These are phyloP conservation scores for Leptopilina clavipes DNA, from an alignment of 1,140 invertebrate genomes.

Conservation along the genomic window DNA sequence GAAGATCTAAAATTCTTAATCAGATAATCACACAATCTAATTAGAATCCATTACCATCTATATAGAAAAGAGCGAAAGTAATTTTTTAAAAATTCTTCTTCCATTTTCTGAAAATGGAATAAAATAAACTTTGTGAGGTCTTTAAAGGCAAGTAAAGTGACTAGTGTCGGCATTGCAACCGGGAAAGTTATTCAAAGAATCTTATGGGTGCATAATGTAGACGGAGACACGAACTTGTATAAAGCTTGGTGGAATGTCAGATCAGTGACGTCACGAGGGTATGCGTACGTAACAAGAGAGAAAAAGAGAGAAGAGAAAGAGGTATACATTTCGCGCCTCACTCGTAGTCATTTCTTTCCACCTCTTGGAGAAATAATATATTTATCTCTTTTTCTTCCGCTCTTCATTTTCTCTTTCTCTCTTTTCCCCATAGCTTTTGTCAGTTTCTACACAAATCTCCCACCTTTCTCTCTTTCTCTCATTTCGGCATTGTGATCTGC, in stretches of 20 bases:
- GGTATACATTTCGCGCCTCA: slow-evolving; percentile 45
- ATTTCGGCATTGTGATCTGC: slow-evolving; percentile 17
- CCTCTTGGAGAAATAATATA: slow-evolving; percentile 36
- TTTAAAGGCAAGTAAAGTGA: slow-evolving; percentile 22
- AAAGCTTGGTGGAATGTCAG: slow-evolving; percentile 62
- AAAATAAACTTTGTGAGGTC: neutral
- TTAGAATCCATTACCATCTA: slow-evolving; percentile 13
- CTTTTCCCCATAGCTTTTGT: slow-evolving; percentile 16
- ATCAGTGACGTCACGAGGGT: slow-evolving; percentile 60
- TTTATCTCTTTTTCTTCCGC: slow-evolving; percentile 40
- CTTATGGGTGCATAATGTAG: slow-evolving; percentile 47
- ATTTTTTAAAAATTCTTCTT: neutral
- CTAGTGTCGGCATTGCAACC: slow-evolving; percentile 29
- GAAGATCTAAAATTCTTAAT: neutral
- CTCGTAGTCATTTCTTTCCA: slow-evolving; percentile 34
- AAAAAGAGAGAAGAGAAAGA: slow-evolving; percentile 45
- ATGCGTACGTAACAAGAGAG: slow-evolving; percentile 37
- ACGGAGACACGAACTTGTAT: slow-evolving; percentile 38
- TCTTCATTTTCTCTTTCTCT: slow-evolving; percentile 38
- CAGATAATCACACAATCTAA: neutral
- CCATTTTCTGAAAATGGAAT: neutral
- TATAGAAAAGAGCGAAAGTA: neutral
- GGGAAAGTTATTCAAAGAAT: slow-evolving; percentile 42
- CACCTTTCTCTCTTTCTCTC: neutral
- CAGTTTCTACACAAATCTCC: slow-evolving; percentile 13